Evolutionary conservation across 2,888 invertebrate species (phyloP).

Genomic region (Parthenolecanium corni): DNA sequence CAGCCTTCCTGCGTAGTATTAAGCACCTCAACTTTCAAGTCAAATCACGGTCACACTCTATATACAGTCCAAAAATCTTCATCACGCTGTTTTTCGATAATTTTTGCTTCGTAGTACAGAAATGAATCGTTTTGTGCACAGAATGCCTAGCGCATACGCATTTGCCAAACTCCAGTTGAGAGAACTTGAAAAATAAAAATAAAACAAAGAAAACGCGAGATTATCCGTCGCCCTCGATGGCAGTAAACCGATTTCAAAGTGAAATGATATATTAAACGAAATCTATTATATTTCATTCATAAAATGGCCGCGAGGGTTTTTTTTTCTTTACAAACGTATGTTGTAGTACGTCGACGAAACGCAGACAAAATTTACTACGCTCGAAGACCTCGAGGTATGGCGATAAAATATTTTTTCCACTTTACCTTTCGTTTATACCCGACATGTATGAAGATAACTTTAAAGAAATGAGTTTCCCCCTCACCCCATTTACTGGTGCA

Average conservation of each 20-base stretch:
- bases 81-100: too few relatives aligned
- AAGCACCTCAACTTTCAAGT: too few relatives aligned
- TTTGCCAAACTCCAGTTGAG: too few relatives aligned
- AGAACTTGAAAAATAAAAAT: too few relatives aligned
- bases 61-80: too few relatives aligned
- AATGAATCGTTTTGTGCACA: too few relatives aligned
- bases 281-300: slow-evolving; percentile 28
- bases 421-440: neutral
- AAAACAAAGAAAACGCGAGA: too few relatives aligned
- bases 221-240: too few relatives aligned
- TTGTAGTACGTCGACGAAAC: neutral
- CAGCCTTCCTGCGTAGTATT: too few relatives aligned
- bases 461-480: slow-evolving; percentile 18
- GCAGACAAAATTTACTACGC: slow-evolving; percentile 12
- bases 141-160: too few relatives aligned
- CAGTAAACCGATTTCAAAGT: neutral
- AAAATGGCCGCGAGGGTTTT: slow-evolving; percentile 12
- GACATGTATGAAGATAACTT: neutral
- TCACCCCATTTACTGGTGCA: neutral
- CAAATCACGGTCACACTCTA: too few relatives aligned
- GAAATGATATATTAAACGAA: slow-evolving; percentile 21
- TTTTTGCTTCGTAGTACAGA: too few relatives aligned
- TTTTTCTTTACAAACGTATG: neutral
- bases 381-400: slow-evolving; percentile 19
- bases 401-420: neutral